phyloP scores from a whole-genome alignment of 2,797 vertebrate species.

The Thunnus albacares region DNA sequence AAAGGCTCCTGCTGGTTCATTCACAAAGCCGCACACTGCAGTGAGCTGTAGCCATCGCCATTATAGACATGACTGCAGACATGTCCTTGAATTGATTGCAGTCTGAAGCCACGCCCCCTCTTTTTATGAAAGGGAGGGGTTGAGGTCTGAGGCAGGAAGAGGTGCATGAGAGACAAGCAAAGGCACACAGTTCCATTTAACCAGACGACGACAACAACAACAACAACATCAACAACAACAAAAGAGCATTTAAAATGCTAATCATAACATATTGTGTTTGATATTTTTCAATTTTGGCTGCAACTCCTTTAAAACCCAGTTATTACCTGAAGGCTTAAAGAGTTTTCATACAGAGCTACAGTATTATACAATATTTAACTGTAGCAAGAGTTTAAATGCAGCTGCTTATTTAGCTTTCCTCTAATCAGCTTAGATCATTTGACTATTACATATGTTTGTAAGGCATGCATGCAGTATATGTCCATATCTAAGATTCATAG shows the following conservation, averaged over 20 bases:
- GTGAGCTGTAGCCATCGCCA: constrained; percentile 51
- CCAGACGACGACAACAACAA: background rate
- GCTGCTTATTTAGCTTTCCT: background rate
- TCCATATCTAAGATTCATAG: background rate
- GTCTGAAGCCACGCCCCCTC: constrained; percentile 37
- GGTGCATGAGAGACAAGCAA: background rate
- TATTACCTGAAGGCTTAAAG: background rate
- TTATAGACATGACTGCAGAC: constrained; percentile 57
- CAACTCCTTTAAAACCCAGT: background rate
- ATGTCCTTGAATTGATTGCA: constrained; percentile 74
- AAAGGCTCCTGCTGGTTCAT: constrained; percentile 35
- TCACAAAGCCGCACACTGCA: constrained; percentile 57
- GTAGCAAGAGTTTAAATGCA: background rate
- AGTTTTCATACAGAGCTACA: background rate
- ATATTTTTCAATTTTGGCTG: background rate
- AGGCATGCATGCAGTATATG: background rate
- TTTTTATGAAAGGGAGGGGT: constrained; percentile 28
- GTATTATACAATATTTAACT: constrained; percentile 1
- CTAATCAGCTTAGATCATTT: background rate
- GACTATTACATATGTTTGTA: too few relatives aligned
- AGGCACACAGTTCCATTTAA: background rate
- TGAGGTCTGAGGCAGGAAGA: constrained; percentile 13
- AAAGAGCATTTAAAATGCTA: background rate
- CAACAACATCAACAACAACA: background rate
- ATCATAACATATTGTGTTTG: background rate